These are phyloP conservation scores for Heliconius hortense DNA, from an alignment of 2,888 invertebrate species.

Conservation along the genomic window DNA sequence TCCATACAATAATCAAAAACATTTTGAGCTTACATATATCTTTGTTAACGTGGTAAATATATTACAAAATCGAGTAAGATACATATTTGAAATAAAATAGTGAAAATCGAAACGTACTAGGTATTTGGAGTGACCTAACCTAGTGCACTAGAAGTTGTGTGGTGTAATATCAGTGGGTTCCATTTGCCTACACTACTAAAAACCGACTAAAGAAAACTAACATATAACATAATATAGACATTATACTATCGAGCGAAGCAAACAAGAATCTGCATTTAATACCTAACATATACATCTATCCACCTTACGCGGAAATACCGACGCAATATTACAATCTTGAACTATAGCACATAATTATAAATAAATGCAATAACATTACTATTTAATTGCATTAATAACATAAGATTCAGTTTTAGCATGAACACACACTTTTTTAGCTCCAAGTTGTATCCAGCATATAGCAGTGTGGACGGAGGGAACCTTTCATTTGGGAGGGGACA, in stretches of 20 bases:
- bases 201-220: background rate
- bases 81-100: too few relatives aligned
- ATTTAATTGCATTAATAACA: background rate
- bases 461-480: too few relatives aligned
- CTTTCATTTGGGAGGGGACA: too few relatives aligned
- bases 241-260: background rate
- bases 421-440: background rate
- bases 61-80: too few relatives aligned
- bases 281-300: background rate
- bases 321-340: background rate
- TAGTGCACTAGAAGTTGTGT: too few relatives aligned
- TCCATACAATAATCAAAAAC: too few relatives aligned
- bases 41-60: too few relatives aligned
- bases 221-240: background rate
- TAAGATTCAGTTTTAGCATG: background rate
- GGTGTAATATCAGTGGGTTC: background rate
- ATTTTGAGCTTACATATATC: too few relatives aligned
- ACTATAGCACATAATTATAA: background rate
- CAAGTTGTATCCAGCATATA: too few relatives aligned
- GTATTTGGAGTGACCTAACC: too few relatives aligned
- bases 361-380: background rate
- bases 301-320: background rate
- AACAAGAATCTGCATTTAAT: conserved; percentile 1
- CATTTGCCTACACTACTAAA: background rate
- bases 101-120: too few relatives aligned